phyloP scores from a whole-genome alignment of 2,888 invertebrate genomes.

The Coleophora flavipennella region DNA sequence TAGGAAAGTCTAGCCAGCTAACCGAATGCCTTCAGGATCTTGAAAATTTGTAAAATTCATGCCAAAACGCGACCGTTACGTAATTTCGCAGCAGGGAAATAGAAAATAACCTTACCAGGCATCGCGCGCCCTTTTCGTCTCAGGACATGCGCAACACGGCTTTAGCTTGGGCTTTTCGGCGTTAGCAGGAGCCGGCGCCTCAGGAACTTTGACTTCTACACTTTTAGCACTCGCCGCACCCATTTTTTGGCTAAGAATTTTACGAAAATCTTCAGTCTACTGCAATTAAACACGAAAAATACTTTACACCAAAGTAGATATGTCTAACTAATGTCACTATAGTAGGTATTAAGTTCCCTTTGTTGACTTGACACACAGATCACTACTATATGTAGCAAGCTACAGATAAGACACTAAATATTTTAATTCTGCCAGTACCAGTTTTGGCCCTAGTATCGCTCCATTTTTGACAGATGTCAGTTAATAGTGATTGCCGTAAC shows the following conservation, averaged over 20 bases:
- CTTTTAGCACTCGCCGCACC: slow-evolving; percentile 61
- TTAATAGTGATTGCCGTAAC: no score
- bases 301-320: no score
- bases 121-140: slow-evolving; percentile 92
- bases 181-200: slow-evolving; percentile 36
- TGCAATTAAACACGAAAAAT: no score
- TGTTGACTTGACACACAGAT: no score
- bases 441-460: no score
- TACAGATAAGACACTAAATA: no score
- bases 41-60: background rate
- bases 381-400: no score
- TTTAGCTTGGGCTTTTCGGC: slow-evolving; percentile 85
- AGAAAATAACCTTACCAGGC: slow-evolving; percentile 80
- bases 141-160: slow-evolving; percentile 97
- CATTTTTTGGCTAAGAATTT: slow-evolving; percentile 29
- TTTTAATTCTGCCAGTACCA: no score
- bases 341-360: no score
- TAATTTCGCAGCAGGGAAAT: slow-evolving; percentile 31
- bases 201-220: slow-evolving; percentile 43
- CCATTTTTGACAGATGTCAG: no score
- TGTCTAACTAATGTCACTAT: no score
- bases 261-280: no score
- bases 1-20: background rate
- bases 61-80: slow-evolving; percentile 60
- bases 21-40: background rate